phyloP scores from a whole-genome alignment of 1,140 invertebrate genomes.

The Solenopsis fugax region DNA sequence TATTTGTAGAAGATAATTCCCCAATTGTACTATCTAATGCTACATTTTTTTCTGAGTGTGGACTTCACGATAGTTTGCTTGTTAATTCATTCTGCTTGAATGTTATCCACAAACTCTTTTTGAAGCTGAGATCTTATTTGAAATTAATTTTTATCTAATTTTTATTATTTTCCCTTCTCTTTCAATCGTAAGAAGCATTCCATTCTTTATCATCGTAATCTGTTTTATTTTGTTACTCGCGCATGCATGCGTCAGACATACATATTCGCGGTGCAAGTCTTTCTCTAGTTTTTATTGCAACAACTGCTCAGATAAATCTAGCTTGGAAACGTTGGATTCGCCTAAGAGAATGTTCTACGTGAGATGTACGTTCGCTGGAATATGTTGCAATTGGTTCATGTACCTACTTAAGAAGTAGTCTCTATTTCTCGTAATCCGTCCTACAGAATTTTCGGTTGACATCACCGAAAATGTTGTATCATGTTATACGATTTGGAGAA shows the following conservation, averaged over 20 bases:
- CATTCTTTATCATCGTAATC: constrained; percentile 17
- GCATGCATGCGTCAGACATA: neutral
- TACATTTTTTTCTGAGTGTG: too few species aligned
- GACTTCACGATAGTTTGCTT: neutral
- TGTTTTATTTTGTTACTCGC: constrained; percentile 16
- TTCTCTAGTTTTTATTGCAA: constrained; percentile 34
- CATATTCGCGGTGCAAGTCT: constrained; percentile 18
- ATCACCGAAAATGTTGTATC: constrained; percentile 1
- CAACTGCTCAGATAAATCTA: constrained; percentile 51
- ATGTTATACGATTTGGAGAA: neutral
- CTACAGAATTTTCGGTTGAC: constrained; percentile 38
- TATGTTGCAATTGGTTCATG: constrained; percentile 38
- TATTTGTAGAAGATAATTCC: too few species aligned
- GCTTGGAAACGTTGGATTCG: constrained; percentile 23
- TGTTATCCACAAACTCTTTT: neutral
- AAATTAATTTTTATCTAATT: neutral
- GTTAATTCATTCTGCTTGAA: neutral
- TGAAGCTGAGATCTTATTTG: neutral
- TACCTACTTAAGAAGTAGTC: constrained; percentile 39
- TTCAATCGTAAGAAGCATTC: neutral
- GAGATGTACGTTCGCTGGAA: constrained; percentile 17
- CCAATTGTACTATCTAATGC: too few species aligned
- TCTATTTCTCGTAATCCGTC: constrained; percentile 1
- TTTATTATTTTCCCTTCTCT: neutral
- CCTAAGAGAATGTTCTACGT: constrained; percentile 35